Evolutionary conservation across 2,797 vertebrate genomes (phyloP), one percentile per base, ranked within the genome.

Genomic region (Protonibea diacanthus): DNA sequence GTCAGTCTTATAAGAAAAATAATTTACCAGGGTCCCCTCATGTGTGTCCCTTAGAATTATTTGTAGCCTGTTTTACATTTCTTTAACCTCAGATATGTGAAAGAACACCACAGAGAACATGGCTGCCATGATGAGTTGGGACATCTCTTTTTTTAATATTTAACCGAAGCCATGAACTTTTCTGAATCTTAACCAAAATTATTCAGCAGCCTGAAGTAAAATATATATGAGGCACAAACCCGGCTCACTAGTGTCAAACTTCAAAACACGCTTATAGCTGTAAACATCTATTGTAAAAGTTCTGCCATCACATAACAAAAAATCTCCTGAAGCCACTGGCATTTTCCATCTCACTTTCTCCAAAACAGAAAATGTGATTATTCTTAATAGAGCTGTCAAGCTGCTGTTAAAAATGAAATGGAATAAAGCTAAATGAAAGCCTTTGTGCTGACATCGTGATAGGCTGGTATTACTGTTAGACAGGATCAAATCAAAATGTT

Each of bases 401-500:
- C 44, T 69, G 23, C 45, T 66, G 53, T 58, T 68, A 25, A n/a
- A 57, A 68, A n/a, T 52, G 17, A 63, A 78, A 53, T 33, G 55
- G 72, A 72, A 81, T 53, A 56, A 48, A 42, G 11, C 5, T 0
- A 63, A 75, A 76, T 48, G 49, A 73, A 69, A 82, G 59, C 17
- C 67, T 63, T 44, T 62, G 58, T 63, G 65, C 18, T 45, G 45
- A 64, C 33, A 1, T 25, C 42, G 17, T 38, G 57, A 59, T 23
- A 68, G 57, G 48, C 66, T 82, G 53, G 25, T 23, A 73, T 70
- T 55, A 69, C 51, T 51, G 38, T 60, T n/a, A 18, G 29, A 86
- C 55, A 75, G 74, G 57, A 4, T 53, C 18, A 80, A 74, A 80
- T 71, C 47, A 38, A 75, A 76, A 76, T 69, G 64, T 27, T 80